Base-by-base conservation (phyloP, 2,113 vertebrate species). In the Nanorana parkeri region DNA sequence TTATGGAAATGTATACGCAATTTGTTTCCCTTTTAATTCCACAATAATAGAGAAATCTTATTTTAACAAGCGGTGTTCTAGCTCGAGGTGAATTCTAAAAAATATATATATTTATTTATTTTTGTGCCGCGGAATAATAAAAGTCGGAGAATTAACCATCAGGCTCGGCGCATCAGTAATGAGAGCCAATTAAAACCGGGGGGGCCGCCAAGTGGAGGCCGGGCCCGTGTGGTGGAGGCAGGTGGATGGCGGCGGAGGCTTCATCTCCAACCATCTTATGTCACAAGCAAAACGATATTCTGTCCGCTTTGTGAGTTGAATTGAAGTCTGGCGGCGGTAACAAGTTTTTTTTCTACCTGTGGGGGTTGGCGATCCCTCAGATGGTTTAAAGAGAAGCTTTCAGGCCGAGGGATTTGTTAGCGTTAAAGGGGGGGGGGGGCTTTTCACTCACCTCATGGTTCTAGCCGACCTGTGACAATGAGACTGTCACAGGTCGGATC, bases 121-220 rank as follows among this genome's bases (percentile, higher is more conserved):
- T 17, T 64, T 64, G 60, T n/a, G 21, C n/a, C 21, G 10, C 23
- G 15, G 61, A 61, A 23, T 4, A 64, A 13, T 11, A 64, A 19
- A 51, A 1, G 23, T 24, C 10, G 19, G 51, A 10, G 10, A 29
- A 26, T 21, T 1, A 54, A 28, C 15, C 19, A 24, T 7, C 51
- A 56, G 24, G 29, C n/a, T 0, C 17, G 4, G 23, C 1, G 24
- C 51, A 20, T 23, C 16, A 24, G 17, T 72, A 56, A 72, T 29
- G 51, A 55, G 68, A 52, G 23, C 17, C 68, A 72, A 72, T 72
- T 72, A 72, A n/a, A 55, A 20, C 7, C 23, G 5, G 68, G 8
- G 17, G n/a, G n/a, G n/a, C n/a, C 51, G 1, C 6, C 23, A 2
- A 47, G 10, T 23, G 24, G 17, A 20, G 0, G 4, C 23, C 10